Evolutionary conservation across 2,888 invertebrate genomes (phyloP).

Genomic region (Pseudeuparius sepicola): DNA sequence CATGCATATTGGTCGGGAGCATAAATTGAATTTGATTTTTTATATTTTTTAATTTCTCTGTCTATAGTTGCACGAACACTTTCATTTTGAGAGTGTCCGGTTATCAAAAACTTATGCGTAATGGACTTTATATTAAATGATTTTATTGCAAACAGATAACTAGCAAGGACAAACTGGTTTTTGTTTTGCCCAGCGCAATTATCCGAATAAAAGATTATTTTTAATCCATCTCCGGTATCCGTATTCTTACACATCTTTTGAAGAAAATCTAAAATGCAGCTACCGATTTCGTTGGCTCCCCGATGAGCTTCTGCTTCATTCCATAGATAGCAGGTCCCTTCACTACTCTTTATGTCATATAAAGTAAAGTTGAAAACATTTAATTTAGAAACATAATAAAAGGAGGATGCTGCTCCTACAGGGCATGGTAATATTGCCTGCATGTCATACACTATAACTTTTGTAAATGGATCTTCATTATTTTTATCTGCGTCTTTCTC

Average conservation of each 20-base stretch:
- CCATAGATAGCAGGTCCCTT: constrained; percentile 26
- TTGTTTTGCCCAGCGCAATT: constrained; percentile 22
- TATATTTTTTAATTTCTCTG: constrained; percentile 10
- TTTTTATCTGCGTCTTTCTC: constrained; percentile 12
- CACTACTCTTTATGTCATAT: constrained; percentile 23
- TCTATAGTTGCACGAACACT: constrained; percentile 15
- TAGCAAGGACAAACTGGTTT: constrained; percentile 14
- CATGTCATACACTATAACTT: constrained; percentile 17
- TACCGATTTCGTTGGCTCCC: constrained; percentile 27
- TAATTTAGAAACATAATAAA: constrained; percentile 26
- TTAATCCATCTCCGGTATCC: constrained; percentile 8
- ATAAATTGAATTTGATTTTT: constrained; percentile 14
- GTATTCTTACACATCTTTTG: constrained; percentile 9
- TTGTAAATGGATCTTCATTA: background rate
- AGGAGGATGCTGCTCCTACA: constrained; percentile 20
- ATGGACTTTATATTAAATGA: constrained; percentile 5
- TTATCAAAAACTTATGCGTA: constrained; percentile 15
- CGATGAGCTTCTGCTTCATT: constrained; percentile 28
- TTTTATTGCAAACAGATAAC: constrained; percentile 13
- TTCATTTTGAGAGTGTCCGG: constrained; percentile 15
- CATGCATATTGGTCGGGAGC: constrained; percentile 16
- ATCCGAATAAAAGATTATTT: constrained; percentile 18
- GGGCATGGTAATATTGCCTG: constrained; percentile 25
- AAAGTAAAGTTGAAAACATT: constrained; percentile 29
- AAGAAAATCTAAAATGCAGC: constrained; percentile 16